Evolutionary conservation across 1,140 invertebrate species (phyloP), one percentile per base, ranked within the genome.

Genomic region (Samia ricini): DNA sequence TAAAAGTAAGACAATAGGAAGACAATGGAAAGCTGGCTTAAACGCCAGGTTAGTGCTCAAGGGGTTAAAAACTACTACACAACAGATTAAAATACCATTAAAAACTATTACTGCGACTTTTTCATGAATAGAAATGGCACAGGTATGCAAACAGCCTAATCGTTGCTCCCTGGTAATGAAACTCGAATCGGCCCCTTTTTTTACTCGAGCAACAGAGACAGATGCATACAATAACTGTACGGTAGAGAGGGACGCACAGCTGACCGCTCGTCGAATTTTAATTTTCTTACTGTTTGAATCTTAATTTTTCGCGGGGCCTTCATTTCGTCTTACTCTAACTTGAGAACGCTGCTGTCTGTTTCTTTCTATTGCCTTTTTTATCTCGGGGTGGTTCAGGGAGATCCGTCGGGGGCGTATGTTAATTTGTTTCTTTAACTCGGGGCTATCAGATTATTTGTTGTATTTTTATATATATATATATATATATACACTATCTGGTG

Each of bases 201-300:
- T 83, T 77, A 78, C 72, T 50, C 24, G 59, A n/a, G 63, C 66
- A 68, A 85, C 23, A 63, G 71, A 65, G 74, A 82, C 51, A 36
- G 51, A n/a, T 1, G 68, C 76, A 83, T 29, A 65, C 21, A 63
- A 55, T 36, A 42, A n/a, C 6, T 7, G n/a, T 6, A 56, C 20
- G 70, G 26, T 18, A 55, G 74, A 87, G 63, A 62, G 76, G 67
- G 82, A 84, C 7, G 36, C 36, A 64, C 61, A 67, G 72, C 71
- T 83, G 79, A 81, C 79, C 86, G 86, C 76, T 81, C 82, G 77
- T 79, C 83, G 81, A 85, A 89, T 89, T 89, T 89, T 89, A 89
- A 89, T 89, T 87, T 89, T 87, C 86, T 87, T 86, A 89, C 81
- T 77, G 86, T 89, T 89, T 87, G 86, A 89, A 89, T 87, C 81